Conservation (phyloP, 1,140 invertebrate species). For the Aphis gossypii region DNA sequence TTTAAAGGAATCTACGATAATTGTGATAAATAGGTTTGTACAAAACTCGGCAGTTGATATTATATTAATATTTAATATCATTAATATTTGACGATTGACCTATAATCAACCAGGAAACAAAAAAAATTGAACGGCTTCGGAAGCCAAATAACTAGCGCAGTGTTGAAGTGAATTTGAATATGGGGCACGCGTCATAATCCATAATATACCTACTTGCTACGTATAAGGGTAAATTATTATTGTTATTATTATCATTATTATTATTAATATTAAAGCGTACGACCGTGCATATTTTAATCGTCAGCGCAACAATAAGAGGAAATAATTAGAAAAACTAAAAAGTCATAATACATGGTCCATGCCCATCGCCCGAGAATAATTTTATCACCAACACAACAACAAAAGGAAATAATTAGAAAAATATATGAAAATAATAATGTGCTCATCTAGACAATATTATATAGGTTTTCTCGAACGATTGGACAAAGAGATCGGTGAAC, state of each 20-base stretch:
- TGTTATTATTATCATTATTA: not conserved
- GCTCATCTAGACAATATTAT: not conserved
- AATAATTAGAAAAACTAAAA: not conserved
- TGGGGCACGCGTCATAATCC: not conserved
- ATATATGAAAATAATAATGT: not conserved
- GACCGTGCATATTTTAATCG: not conserved
- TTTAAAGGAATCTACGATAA: not conserved
- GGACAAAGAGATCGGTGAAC: conserved; percentile 54
- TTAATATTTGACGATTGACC: not conserved
- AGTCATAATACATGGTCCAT: not conserved
- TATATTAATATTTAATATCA: not conserved
- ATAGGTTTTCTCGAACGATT: conserved; percentile 7
- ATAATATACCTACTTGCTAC: not conserved
- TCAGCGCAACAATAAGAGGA: not conserved
- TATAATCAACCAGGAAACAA: conserved; percentile 22
- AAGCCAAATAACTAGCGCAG: conserved; percentile 26
- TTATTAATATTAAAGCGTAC: not conserved
- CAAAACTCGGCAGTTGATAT: not conserved
- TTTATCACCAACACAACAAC: not conserved
- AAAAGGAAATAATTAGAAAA: not conserved
- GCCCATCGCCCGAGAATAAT: not conserved
- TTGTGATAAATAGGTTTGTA: not conserved
- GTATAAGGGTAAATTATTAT: not conserved
- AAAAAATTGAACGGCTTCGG: conserved; percentile 45
- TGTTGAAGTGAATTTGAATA: not conserved